These are phyloP conservation scores for Cantharis nigra DNA, from an alignment of 2,888 invertebrate species.

Conservation along the genomic window DNA sequence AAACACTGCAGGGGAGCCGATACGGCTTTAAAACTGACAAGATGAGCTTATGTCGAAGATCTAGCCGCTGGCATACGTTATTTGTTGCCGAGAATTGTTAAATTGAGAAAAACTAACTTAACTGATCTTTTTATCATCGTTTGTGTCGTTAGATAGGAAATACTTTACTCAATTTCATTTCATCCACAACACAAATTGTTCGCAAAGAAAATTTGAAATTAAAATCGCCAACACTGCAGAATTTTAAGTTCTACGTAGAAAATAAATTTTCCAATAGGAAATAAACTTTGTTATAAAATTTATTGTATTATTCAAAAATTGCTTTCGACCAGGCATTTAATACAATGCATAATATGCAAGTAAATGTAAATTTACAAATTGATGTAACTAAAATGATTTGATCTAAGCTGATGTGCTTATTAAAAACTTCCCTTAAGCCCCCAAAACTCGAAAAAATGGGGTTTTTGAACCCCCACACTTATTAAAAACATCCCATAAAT, in stretches of 20 bases:
- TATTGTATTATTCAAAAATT: too few species aligned
- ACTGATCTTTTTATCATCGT: not conserved
- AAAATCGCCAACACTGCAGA: not conserved
- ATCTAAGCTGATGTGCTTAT: too few species aligned
- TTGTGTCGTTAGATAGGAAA: not conserved
- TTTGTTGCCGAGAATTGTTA: constrained; percentile 22
- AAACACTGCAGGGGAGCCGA: constrained; percentile 38
- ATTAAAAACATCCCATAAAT: too few species aligned
- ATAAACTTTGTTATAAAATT: not conserved
- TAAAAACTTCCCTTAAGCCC: too few species aligned
- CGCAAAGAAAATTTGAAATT: not conserved
- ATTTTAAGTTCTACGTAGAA: not conserved
- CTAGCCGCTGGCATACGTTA: constrained; percentile 26
- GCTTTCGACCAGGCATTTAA: too few species aligned
- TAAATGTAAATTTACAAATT: too few species aligned
- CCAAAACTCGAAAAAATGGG: too few species aligned
- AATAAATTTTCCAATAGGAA: not conserved
- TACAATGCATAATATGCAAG: too few species aligned
- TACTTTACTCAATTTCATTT: not conserved
- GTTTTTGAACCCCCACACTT: too few species aligned
- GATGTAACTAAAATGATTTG: too few species aligned
- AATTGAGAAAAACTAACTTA: constrained; percentile 15
- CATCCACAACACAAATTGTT: not conserved
- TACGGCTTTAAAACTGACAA: constrained; percentile 31
- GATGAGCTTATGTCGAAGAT: constrained; percentile 29